Conservation (phyloP, 2,888 invertebrate genomes). For the Ischnus inquisitorius region DNA sequence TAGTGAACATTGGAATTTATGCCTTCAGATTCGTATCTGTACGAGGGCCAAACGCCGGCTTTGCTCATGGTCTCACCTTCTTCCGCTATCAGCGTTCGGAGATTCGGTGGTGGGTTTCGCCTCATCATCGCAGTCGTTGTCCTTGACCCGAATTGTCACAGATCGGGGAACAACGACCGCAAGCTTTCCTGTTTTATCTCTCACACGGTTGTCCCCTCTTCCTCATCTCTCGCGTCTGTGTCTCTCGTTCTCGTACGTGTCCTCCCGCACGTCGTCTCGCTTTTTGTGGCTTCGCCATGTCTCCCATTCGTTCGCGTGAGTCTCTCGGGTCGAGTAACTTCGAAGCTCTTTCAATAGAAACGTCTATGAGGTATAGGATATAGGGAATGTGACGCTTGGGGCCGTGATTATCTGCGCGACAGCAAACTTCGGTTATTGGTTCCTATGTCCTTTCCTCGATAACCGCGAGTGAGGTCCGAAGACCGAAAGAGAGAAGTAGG, state of each 20-base stretch:
- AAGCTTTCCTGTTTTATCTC: conserved; percentile 6
- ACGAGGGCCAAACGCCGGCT: neutral
- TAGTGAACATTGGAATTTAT: too few relatives aligned
- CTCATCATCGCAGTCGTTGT: neutral
- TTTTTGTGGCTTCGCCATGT: neutral
- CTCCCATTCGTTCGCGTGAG: neutral
- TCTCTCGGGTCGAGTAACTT: conserved; percentile 4
- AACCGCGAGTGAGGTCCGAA: neutral
- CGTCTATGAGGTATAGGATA: neutral
- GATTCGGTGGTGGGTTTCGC: neutral
- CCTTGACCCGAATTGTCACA: conserved; percentile 36
- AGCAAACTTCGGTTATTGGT: conserved; percentile 43
- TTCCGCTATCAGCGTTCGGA: neutral
- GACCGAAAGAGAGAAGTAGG: neutral
- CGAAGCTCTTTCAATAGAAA: conserved; percentile 13
- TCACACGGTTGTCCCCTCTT: neutral
- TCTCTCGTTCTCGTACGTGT: neutral
- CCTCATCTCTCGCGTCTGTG: neutral
- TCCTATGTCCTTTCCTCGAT: conserved; percentile 11
- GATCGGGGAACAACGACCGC: conserved; percentile 5
- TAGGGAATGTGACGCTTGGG: neutral
- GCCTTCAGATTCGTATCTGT: too few relatives aligned
- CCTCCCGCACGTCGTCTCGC: neutral
- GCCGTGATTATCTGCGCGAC: conserved; percentile 31
- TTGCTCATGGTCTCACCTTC: neutral